Evolutionary conservation across 2,113 vertebrate species (phyloP), one percentile per base, ranked within the genome.

Genomic region (Psittacus erithacus): DNA sequence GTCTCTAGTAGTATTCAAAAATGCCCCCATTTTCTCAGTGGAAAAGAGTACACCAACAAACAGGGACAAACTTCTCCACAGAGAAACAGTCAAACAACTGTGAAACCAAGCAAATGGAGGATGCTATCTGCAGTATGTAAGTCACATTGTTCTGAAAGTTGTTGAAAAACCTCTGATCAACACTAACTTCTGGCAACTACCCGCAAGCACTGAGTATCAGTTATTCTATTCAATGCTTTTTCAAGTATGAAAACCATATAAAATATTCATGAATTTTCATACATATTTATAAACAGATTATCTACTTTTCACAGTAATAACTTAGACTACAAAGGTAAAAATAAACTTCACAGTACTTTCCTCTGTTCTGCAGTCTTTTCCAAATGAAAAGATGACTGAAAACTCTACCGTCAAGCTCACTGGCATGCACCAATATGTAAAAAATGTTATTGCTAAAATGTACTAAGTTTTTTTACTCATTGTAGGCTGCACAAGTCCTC

Each of bases 241-340:
- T 60, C 59, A 71, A 60, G 52, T 59, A 64, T 43, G 23, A 50
- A 93, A 97, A 49, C 12, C 0, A 1, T 35, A 83, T 77, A 67
- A 96, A 93, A 92, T 31, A 90, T 86, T 93, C 11, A 90, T 86
- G 43, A 78, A 47, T 68, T 92, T 88, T 93, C 50, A 94, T 94
- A 65, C 64, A 93, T 96, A 96, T 95, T 96, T 90, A 88, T 94
- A 88, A 92, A 44, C 13, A 82, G 14, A 22, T 84, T 96, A 90
- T 94, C 88, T 93, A n/a, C 31, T 93, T 92, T 81, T 86, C 60
- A 59, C 71, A 96, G 43, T 81, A 82, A 11, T 52, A 90, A 81
- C 13, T 68, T 88, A 68, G 24, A 67, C 13, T 68, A 82, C 31
- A 94, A 55, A 83, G 22, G 60, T 88, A 93, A 64, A 95, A 81